Percentiles rank a stretch among this genome's conserved stretches.
These are phyloP conservation scores for Gymnocypris eckloni DNA, from an alignment of 2,797 vertebrate genomes.

Conservation along the genomic window DNA sequence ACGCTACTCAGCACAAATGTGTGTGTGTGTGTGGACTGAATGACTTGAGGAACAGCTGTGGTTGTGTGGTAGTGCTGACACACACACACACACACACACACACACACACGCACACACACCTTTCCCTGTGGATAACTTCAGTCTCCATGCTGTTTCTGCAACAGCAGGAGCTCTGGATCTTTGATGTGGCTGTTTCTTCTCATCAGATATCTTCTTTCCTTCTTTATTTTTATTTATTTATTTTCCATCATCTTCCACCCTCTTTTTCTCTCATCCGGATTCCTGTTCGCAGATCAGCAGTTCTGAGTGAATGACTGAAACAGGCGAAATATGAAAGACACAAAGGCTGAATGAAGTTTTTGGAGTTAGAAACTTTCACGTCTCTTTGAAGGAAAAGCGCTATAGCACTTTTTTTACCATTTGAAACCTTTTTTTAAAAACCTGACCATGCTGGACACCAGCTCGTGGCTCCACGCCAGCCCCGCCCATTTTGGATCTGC, in stretches of 20 bases:
- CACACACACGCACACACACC: slow-evolving; percentile 48
- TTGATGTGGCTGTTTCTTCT: neutral
- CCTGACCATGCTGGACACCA: slow-evolving; percentile 32
- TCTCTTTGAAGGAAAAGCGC: neutral
- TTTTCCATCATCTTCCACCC: neutral
- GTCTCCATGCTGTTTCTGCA: slow-evolving; percentile 49
- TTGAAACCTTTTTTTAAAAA: neutral
- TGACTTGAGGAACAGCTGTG: slow-evolving; percentile 74
- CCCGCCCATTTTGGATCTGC: slow-evolving; percentile 57
- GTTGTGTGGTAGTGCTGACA: slow-evolving; percentile 60
- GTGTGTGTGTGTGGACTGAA: slow-evolving; percentile 58
- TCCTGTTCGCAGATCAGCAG: slow-evolving; percentile 1
- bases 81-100: slow-evolving; percentile 36
- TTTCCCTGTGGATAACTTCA: slow-evolving; percentile 25
- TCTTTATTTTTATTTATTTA: slow-evolving; percentile 7
- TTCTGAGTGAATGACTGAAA: slow-evolving; percentile 25
- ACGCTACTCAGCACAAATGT: slow-evolving; percentile 33
- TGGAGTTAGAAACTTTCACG: neutral
- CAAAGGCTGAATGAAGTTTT: neutral
- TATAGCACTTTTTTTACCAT: neutral
- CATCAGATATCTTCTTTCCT: slow-evolving; percentile 46
- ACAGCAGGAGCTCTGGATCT: slow-evolving; percentile 49
- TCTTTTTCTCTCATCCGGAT: slow-evolving; percentile 17
- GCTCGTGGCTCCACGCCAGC: neutral
- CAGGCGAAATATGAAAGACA: neutral